Base-by-base conservation (phyloP, 2,113 vertebrate genomes). In the Macroglossus sobrinus region DNA sequence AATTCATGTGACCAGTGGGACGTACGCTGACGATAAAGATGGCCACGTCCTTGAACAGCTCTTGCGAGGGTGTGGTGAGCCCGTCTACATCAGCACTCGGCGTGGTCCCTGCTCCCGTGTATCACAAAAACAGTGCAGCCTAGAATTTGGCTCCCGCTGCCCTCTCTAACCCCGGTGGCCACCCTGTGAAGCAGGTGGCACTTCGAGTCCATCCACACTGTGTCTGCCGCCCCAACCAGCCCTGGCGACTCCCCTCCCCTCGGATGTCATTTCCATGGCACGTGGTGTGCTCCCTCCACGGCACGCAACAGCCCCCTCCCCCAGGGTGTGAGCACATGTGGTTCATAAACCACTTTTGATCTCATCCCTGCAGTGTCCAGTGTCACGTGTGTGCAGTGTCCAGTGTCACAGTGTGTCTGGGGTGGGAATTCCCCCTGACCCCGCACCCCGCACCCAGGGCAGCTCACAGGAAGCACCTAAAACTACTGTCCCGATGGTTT, bases 81-180 rank as follows among this genome's bases (percentile, higher is more conserved):
- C 28, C 0, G 15, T 50, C 1, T 7, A 2, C 50, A 16, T 15
- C 22, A 11, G n/a, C 21, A 1, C 40, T 40, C 7, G 10, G 19
- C 38, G 15, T 5, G 22, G 5, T 0, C 13, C 33, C 28, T 22
- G 38, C 3, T 38, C 14, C 38, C 3, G 13, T 18, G 19, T 2
- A 0, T 16, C 18, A 12, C 55, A 43, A 82, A 53, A n/a, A 50
- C 3, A 21, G 14, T 18, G 5, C 45, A 26, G 28, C 30, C 10
- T 1, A 40, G 45, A 1, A 24, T 28, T 16, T 30, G 15, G 5
- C 1, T 35, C 2, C n/a, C 19, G 0, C 24, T 1, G 15, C 40
- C 38, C 50, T 72, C 30, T 38, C 2, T 40, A 30, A 57, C 59
- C 22, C 11, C 5, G 8, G n/a, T 8, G 38, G 4, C 33, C 18